Base-by-base conservation (phyloP, 2,797 vertebrate genomes). In the Macroramphosus scolopax region DNA sequence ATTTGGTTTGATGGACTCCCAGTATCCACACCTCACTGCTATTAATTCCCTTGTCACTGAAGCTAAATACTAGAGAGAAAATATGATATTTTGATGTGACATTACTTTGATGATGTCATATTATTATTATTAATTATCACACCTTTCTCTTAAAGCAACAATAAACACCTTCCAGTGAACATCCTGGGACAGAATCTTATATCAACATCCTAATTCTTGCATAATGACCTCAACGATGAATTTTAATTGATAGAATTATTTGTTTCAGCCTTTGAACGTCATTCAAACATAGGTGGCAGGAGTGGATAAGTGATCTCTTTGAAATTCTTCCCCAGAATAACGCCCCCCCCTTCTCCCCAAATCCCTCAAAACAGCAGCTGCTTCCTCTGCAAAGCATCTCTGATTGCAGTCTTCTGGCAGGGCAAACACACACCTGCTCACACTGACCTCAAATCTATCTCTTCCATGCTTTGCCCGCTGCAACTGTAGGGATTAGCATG, bases 401-500 rank as follows among this genome's bases (percentile, higher is more conserved):
- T 78, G 79, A 80, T 84, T 83, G 75, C 83, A 81, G 68, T 55
- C 60, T 65, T 68, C 51, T 55, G 63, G 72, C 51, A 38, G 60
- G 45, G 55, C 71, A 63, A 52, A 61, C 57, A 32, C 75, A 81
- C 85, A 90, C 86, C 83, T 87, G 87, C 84, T 81, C 71, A 45
- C 66, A 37, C 54, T 62, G 75, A 79, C 69, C 78, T 62, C 70
- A 63, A 57, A 60, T 80, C 72, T 51, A 77, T 71, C 72, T 63
- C 48, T 11, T 72, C 51, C 42, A 49, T 4, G 68, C 67, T 67
- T 44, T n/a, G 65, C 56, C 67, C 49, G 58, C 75, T 69, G 53
- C 78, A 75, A 80, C 79, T 80, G 80, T 47, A 43, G 71, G 83
- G 82, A 84, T 89, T 86, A 86, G 53, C 44, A 48, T 64, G 84